Evolutionary conservation across 2,888 invertebrate species (phyloP).

Genomic region (Luperina testacea): DNA sequence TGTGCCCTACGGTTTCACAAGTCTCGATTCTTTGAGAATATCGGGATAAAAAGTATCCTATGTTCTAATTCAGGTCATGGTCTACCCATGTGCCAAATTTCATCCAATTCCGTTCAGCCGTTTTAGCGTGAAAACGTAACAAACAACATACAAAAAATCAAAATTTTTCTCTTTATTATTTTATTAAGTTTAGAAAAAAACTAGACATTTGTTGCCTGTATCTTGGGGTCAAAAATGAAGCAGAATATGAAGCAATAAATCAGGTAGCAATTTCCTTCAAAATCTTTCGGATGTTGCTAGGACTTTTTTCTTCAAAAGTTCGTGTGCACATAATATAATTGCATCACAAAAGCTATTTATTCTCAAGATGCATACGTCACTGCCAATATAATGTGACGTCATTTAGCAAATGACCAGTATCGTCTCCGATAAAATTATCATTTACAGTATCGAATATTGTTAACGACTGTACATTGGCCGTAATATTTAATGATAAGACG

Average conservation of each 20-base stretch:
- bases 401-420: constrained; percentile 20
- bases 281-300: neutral
- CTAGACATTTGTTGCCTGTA: neutral
- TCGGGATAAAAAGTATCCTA: no score
- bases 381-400: neutral
- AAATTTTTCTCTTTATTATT: no score
- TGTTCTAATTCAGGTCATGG: no score
- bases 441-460: constrained; percentile 34
- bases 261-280: no score
- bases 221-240: neutral
- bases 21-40: no score
- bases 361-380: neutral
- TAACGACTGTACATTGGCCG: constrained; percentile 36
- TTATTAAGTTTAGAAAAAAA: no score
- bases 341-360: neutral
- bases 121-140: no score
- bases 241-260: neutral
- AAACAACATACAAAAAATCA: no score
- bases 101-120: no score
- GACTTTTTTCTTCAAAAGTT: neutral
- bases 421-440: constrained; percentile 27
- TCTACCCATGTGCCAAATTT: no score
- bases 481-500: constrained; percentile 62
- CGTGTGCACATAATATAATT: neutral
- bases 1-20: no score